These are phyloP conservation scores for Heliconius erato DNA, from an alignment of 2,888 invertebrate genomes.

Conservation along the genomic window DNA sequence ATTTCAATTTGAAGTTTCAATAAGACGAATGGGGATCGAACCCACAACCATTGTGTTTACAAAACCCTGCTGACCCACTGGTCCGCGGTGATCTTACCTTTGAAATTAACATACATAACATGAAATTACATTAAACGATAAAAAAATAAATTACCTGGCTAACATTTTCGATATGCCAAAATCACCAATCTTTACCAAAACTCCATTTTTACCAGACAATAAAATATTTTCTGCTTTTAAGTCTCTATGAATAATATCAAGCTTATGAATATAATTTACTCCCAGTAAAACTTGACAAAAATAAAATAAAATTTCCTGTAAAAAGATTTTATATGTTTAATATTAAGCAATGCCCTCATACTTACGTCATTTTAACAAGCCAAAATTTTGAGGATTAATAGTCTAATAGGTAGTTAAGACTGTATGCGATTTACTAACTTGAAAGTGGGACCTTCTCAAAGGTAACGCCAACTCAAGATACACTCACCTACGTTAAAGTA, in stretches of 20 bases:
- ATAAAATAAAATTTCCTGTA: conserved; percentile 88
- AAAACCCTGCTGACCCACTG: background rate
- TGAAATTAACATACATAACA: background rate
- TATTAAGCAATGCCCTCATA: too few relatives aligned
- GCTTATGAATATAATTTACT: conserved; percentile 91
- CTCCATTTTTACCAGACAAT: conserved; percentile 88
- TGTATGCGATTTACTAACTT: too few relatives aligned
- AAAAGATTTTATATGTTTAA: conserved; percentile 47
- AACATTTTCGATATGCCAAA: conserved; percentile 94
- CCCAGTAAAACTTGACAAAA: conserved; percentile 91
- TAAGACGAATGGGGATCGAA: background rate
- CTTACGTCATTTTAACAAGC: too few relatives aligned
- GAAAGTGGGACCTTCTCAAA: too few relatives aligned
- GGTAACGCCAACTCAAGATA: too few relatives aligned
- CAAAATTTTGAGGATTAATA: too few relatives aligned
- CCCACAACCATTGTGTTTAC: background rate
- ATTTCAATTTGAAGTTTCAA: background rate
- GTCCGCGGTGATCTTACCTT: background rate
- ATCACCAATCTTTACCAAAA: conserved; percentile 92
- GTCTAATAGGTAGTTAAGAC: too few relatives aligned
- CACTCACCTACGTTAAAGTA: too few relatives aligned
- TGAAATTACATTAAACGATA: background rate
- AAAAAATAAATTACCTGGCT: conserved; percentile 77
- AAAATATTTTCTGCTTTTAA: conserved; percentile 94
- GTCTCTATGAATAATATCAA: conserved; percentile 93